Evolutionary conservation across 2,888 invertebrate genomes (phyloP).

Genomic region (Lymantria monacha): DNA sequence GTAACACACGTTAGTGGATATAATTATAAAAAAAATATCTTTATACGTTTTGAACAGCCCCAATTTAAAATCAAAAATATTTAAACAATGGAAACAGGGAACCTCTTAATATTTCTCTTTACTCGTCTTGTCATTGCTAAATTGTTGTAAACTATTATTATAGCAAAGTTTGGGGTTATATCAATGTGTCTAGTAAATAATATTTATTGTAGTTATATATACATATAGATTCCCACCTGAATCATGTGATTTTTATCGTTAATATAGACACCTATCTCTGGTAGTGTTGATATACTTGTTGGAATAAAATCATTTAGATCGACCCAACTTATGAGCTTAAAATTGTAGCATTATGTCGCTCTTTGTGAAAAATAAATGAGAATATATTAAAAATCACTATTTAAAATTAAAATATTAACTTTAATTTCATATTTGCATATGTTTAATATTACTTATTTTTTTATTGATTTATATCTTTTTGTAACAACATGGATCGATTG

Average conservation of each 20-base stretch:
- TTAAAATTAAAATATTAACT: neutral
- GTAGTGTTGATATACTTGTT: constrained; percentile 13
- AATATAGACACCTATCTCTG: constrained; percentile 10
- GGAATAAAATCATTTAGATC: constrained; percentile 19
- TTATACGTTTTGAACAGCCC: constrained; percentile 22
- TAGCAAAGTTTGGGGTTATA: constrained; percentile 28
- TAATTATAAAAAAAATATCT: too few relatives aligned
- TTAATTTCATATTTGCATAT: too few relatives aligned
- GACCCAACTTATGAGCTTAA: constrained; percentile 39
- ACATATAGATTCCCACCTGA: constrained; percentile 37
- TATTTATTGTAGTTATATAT: constrained; percentile 22
- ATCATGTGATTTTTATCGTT: constrained; percentile 45
- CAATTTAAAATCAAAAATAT: constrained; percentile 26
- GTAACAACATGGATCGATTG: too few relatives aligned
- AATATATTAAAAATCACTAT: neutral
- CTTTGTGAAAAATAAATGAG: constrained; percentile 8
- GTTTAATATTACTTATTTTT: too few relatives aligned
- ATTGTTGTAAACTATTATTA: constrained; percentile 25
- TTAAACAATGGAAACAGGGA: constrained; percentile 59
- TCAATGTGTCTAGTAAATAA: constrained; percentile 40
- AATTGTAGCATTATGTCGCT: constrained; percentile 17
- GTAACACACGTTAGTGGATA: too few relatives aligned
- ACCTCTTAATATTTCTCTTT: constrained; percentile 48
- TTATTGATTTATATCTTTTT: too few relatives aligned
- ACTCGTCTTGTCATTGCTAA: constrained; percentile 51